Conservation (phyloP, 1,140 invertebrate genomes). For the Reticulitermes speratus region DNA sequence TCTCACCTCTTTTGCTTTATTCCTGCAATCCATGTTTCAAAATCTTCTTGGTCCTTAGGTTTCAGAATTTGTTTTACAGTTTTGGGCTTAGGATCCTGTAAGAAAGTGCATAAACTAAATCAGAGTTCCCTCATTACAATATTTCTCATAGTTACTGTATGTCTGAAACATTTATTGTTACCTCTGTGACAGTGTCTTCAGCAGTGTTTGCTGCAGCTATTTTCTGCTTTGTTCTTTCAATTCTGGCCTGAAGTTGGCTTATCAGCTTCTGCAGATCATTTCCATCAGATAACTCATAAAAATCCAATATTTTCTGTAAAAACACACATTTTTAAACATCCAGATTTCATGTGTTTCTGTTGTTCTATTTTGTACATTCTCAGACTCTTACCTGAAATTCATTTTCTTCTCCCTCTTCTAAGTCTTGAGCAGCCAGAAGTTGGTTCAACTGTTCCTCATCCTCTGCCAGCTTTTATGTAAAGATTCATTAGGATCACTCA, state of each 20-base stretch:
- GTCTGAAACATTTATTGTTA: conserved; percentile 40
- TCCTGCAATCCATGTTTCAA: conserved; percentile 67
- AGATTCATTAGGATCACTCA: conserved; percentile 15
- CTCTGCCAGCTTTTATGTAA: conserved; percentile 65
- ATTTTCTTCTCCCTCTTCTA: conserved; percentile 75
- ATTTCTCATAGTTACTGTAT: too few species aligned
- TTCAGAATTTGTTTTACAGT: conserved; percentile 50
- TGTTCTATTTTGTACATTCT: neutral
- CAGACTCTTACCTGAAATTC: conserved; percentile 62
- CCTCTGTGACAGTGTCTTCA: conserved; percentile 63
- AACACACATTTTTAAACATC: neutral
- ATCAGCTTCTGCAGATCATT: conserved; percentile 74
- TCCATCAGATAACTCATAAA: conserved; percentile 57
- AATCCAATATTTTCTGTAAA: conserved; percentile 55
- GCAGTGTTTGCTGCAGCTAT: conserved; percentile 67
- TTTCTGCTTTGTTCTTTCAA: conserved; percentile 78
- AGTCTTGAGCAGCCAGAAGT: conserved; percentile 72
- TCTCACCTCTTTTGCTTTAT: conserved; percentile 61
- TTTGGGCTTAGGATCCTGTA: conserved; percentile 50
- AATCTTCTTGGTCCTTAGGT: conserved; percentile 62
- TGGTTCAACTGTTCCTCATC: conserved; percentile 85
- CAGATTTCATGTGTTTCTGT: neutral
- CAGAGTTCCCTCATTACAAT: too few species aligned
- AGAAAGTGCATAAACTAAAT: neutral
- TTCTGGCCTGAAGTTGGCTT: conserved; percentile 66